Evolutionary conservation across 2,113 vertebrate species (phyloP).

Genomic region (Calyptomena viridis): DNA sequence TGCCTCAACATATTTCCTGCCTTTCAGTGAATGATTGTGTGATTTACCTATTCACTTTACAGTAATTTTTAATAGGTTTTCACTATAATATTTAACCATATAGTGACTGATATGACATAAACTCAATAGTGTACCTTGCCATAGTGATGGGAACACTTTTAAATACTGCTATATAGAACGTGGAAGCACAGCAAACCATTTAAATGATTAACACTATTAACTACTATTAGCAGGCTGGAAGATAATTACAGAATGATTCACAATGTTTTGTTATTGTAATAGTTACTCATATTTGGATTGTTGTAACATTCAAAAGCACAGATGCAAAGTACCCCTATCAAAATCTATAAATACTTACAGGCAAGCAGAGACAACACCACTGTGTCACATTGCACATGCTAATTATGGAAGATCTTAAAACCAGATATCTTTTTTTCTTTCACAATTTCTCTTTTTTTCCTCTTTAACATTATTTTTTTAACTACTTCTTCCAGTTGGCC

Average conservation of each 20-base stretch:
- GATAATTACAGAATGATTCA: background rate
- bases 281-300: background rate
- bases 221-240: background rate
- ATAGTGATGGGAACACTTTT: background rate
- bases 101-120: background rate
- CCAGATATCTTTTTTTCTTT: background rate
- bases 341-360: background rate
- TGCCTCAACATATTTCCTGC: background rate
- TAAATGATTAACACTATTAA: background rate
- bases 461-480: background rate
- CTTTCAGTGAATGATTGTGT: background rate
- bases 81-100: background rate
- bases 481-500: background rate
- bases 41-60: background rate
- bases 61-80: background rate
- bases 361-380: background rate
- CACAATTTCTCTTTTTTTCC: background rate
- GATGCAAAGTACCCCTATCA: background rate
- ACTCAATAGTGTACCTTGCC: background rate
- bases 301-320: background rate
- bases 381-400: background rate
- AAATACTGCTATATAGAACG: background rate
- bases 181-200: background rate
- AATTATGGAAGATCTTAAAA: background rate
- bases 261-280: background rate